A percentile compares a stretch with the other conserved stretches of the same genome.
Conservation (phyloP, 37 sponge, comb jelly and placozoan species). For the Theonella swinhoei region DNA sequence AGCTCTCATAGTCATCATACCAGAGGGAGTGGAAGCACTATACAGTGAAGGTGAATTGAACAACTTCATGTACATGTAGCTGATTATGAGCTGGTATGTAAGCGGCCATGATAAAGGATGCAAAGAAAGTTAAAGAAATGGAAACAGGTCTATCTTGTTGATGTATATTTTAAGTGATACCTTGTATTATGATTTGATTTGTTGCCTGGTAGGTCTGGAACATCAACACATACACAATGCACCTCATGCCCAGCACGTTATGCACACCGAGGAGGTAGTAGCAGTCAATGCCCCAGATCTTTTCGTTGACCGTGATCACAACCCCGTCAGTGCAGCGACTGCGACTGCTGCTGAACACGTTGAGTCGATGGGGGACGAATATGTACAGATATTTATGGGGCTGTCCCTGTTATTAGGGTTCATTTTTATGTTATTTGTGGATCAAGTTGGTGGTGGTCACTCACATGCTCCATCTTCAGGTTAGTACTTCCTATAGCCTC, state of each 20-base stretch:
- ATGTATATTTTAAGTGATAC: neutral
- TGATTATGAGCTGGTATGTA: too few relatives aligned
- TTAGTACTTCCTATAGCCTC: neutral
- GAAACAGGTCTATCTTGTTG: neutral
- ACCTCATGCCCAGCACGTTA: neutral
- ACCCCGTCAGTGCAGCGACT: neutral
- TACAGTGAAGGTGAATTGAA: conserved; percentile 26
- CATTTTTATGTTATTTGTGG: conserved; percentile 92
- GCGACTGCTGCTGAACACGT: neutral
- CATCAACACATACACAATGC: neutral
- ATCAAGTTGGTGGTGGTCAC: conserved; percentile 81
- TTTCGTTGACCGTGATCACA: neutral
- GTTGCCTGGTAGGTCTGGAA: neutral
- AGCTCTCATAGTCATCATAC: conserved; percentile 98
- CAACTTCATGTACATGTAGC: too few relatives aligned
- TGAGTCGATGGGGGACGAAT: conserved; percentile 3
- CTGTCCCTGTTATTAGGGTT: conserved; percentile 87
- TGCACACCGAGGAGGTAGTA: conserved; percentile 1
- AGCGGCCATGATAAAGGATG: too few relatives aligned
- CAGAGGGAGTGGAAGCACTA: conserved; percentile 92
- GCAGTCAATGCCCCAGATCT: neutral
- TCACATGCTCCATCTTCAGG: neutral
- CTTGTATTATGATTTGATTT: neutral
- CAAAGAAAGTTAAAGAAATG: too few relatives aligned
- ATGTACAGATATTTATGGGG: conserved; percentile 77